Conservation (phyloP, 2,113 vertebrate species). For the Haliaeetus leucogaster region DNA sequence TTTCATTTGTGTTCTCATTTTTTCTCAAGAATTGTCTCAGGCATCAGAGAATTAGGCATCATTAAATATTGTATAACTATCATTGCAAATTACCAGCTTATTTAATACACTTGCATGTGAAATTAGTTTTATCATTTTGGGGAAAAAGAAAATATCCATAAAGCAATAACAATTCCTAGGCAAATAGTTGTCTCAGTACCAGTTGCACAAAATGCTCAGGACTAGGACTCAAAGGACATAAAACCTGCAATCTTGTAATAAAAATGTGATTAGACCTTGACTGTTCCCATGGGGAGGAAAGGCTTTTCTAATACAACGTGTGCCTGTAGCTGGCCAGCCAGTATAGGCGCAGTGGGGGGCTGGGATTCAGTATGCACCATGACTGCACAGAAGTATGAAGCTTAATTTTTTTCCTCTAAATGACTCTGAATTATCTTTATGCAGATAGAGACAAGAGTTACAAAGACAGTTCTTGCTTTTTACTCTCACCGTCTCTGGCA, state of each 20-base stretch:
- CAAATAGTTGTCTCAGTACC: not conserved
- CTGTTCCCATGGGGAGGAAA: constrained; percentile 21
- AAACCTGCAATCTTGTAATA: constrained; percentile 15
- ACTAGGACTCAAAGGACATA: not conserved
- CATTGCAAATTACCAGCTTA: not conserved
- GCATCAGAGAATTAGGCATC: not conserved
- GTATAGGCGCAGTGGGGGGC: not conserved
- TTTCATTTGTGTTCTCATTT: not conserved
- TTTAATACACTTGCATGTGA: not conserved
- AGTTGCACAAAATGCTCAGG: not conserved
- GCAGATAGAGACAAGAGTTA: not conserved
- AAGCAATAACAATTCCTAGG: not conserved
- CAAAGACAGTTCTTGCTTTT: not conserved
- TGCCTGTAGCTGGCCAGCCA: not conserved
- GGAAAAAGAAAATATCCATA: not conserved
- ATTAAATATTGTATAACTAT: not conserved
- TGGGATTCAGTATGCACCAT: not conserved
- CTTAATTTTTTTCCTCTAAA: not conserved
- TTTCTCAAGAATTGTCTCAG: not conserved
- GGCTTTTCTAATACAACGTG: not conserved
- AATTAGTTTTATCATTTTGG: not conserved
- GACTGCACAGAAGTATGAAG: not conserved
- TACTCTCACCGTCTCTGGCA: not conserved
- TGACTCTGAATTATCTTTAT: not conserved
- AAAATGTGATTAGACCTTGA: constrained; percentile 46